A percentile compares a stretch with the other conserved stretches of the same genome.
Conservation (phyloP, 2,113 vertebrate species). For the Tragelaphus strepsiceros region DNA sequence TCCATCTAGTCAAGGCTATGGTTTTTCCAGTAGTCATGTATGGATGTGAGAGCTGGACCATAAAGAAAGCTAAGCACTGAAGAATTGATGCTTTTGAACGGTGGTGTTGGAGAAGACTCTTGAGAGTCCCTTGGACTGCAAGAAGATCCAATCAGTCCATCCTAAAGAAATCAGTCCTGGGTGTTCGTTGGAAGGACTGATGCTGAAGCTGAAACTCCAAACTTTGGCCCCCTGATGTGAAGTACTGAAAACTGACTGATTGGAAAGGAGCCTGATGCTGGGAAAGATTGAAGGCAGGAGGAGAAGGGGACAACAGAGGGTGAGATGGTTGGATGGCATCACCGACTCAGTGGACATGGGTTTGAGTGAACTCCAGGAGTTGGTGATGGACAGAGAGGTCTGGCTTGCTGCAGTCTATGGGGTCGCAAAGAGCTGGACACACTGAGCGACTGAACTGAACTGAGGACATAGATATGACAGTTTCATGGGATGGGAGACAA, state of each 20-base stretch:
- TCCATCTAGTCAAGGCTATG: neutral
- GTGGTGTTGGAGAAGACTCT: neutral
- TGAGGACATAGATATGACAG: neutral
- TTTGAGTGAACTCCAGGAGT: accelerated
- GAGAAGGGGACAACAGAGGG: neutral
- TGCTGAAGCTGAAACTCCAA: neutral
- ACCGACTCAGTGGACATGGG: neutral
- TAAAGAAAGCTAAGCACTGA: neutral
- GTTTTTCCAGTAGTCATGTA: neutral
- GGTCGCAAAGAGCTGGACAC: neutral
- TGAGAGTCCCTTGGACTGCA: neutral
- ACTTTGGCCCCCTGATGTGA: neutral
- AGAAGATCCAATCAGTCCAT: neutral
- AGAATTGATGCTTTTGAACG: neutral
- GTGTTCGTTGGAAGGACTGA: neutral
- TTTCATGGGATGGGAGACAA: neutral
- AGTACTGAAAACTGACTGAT: neutral
- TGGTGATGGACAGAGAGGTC: neutral
- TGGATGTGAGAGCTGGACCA: neutral
- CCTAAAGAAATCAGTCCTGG: neutral
- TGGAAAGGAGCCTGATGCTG: neutral
- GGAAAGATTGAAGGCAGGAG: neutral
- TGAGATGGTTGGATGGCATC: neutral
- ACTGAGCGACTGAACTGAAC: neutral
- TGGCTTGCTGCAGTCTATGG: neutral